A percentile compares a stretch with the other conserved stretches of the same genome.
These are phyloP conservation scores for Xylota sylvarum DNA, from an alignment of 2,888 invertebrate species.

Conservation along the genomic window DNA sequence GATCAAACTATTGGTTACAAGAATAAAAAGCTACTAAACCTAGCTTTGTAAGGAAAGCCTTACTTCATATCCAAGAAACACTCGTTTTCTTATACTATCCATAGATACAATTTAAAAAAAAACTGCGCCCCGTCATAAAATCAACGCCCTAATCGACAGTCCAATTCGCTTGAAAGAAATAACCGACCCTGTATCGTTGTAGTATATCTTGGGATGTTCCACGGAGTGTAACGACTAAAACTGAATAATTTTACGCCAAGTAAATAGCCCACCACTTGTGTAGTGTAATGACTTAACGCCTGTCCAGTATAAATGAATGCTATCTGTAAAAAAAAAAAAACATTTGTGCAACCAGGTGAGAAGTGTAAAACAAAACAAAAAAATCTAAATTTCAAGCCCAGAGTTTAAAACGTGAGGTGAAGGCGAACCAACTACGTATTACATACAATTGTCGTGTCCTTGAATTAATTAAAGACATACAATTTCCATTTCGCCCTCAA, in stretches of 20 bases:
- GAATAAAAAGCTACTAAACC: too few species aligned
- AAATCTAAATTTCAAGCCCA: constrained; percentile 18
- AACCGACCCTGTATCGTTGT: background rate
- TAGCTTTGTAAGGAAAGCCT: too few species aligned
- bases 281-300: constrained; percentile 62
- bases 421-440: constrained; percentile 30
- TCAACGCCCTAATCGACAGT: background rate
- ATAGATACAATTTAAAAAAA: too few species aligned
- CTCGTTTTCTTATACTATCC: too few species aligned
- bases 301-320: constrained; percentile 23
- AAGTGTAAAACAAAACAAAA: constrained; percentile 20
- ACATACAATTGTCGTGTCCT: constrained; percentile 58
- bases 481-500: constrained; percentile 66
- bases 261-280: constrained; percentile 42
- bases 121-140: background rate
- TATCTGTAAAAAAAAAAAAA: constrained; percentile 20
- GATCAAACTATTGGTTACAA: too few species aligned
- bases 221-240: constrained; percentile 63
- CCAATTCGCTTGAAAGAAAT: background rate
- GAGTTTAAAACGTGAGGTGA: constrained; percentile 39
- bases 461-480: constrained; percentile 72
- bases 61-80: too few species aligned
- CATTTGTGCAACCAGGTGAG: constrained; percentile 69
- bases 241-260: constrained; percentile 67
- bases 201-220: constrained; percentile 59